Evolutionary conservation across 2,113 vertebrate genomes (phyloP).

Genomic region (Sakesphorus luctuosus): DNA sequence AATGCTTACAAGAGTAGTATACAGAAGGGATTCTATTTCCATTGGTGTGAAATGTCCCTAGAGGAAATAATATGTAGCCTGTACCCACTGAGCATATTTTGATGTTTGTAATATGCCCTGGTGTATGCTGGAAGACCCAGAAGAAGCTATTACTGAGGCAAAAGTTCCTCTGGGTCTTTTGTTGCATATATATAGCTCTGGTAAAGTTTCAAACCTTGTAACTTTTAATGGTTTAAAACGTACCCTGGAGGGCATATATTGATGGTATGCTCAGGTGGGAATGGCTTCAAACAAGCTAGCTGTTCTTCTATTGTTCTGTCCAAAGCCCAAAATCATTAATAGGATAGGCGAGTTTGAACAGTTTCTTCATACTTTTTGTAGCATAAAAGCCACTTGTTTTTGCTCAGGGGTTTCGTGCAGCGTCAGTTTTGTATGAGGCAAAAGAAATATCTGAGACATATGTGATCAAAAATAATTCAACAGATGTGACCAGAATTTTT

Average conservation of each 20-base stretch:
- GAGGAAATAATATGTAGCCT: background rate
- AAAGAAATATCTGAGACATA: background rate
- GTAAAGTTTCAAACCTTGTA: background rate
- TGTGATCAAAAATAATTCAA: background rate
- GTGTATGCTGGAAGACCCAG: background rate
- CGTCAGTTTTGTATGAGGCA: background rate
- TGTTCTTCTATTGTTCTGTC: background rate
- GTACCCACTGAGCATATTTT: background rate
- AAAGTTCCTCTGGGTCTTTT: slow-evolving; percentile 12
- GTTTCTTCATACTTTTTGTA: background rate
- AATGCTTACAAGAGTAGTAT: background rate
- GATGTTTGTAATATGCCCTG: background rate
- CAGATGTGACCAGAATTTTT: background rate
- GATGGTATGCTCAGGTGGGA: background rate
- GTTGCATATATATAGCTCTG: background rate
- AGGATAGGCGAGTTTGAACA: background rate
- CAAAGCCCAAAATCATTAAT: background rate
- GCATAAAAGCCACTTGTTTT: background rate
- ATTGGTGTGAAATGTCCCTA: background rate
- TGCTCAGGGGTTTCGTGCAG: background rate
- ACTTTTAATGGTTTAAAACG: background rate
- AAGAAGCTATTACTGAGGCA: slow-evolving; percentile 5
- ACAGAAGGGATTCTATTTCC: background rate
- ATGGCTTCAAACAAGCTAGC: background rate
- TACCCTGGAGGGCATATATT: background rate